Conservation (phyloP, 2,888 invertebrate genomes). For the Pristionchus mayeri region DNA sequence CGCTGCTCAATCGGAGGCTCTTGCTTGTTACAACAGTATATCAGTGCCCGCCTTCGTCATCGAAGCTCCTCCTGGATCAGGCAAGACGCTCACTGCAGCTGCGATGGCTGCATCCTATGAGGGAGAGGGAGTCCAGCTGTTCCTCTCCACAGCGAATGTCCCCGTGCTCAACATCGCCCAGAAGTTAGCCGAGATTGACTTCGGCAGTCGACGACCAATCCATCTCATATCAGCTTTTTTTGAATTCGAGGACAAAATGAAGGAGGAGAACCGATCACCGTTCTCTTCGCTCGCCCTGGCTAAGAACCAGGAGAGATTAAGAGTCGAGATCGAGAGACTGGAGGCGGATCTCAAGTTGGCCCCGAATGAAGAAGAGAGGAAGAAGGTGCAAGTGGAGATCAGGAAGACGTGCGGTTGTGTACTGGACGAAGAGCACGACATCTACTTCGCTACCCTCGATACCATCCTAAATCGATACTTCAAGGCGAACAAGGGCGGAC, state of each 20-base stretch:
- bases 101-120: background rate
- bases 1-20: background rate
- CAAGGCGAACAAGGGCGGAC: no score
- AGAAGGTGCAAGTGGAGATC: no score
- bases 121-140: background rate
- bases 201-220: background rate
- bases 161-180: background rate
- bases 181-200: background rate
- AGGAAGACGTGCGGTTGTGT: background rate
- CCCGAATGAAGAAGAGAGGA: no score
- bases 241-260: background rate
- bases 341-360: no score
- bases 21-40: background rate
- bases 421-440: background rate
- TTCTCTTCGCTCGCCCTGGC: background rate
- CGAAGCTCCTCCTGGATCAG: background rate
- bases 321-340: no score
- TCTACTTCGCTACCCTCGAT: background rate
- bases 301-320: no score
- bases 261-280: background rate
- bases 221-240: background rate
- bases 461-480: background rate
- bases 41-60: background rate
- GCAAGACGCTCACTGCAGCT: conserved; percentile 6
- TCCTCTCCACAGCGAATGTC: background rate